Evolutionary conservation across 2,113 vertebrate genomes (phyloP).

Genomic region (Paramisgurnus dabryanus): DNA sequence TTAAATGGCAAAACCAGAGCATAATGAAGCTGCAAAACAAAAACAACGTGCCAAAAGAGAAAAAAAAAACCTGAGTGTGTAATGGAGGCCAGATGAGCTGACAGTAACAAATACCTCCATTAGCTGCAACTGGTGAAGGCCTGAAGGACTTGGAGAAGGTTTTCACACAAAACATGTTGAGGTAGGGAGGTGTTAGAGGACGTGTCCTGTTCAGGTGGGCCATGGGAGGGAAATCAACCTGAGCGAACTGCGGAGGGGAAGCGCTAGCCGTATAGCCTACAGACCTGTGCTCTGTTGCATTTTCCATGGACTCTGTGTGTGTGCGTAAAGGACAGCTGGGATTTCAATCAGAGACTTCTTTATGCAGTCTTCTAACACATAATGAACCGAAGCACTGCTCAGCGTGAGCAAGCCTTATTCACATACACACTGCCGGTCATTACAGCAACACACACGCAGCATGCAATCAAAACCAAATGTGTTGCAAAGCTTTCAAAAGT

Average conservation of each 20-base stretch:
- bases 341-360: constrained; percentile 70
- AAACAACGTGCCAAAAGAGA: constrained; percentile 21
- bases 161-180: not conserved
- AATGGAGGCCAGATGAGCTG: constrained; percentile 66
- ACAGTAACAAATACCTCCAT: constrained; percentile 50
- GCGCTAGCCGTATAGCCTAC: constrained; percentile 44
- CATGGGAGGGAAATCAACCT: constrained; percentile 28
- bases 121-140: constrained; percentile 49
- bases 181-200: not conserved
- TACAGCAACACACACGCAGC: constrained; percentile 35
- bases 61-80: constrained; percentile 18
- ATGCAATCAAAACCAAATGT: constrained; percentile 51
- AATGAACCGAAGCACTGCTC: constrained; percentile 70
- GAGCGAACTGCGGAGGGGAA: constrained; percentile 44
- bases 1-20: constrained; percentile 31
- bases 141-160: constrained; percentile 46
- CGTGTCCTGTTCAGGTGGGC: constrained; percentile 25
- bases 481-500: constrained; percentile 45
- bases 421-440: constrained; percentile 52
- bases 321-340: constrained; percentile 67
- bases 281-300: constrained; percentile 60
- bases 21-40: constrained; percentile 43
- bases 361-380: constrained; percentile 70
- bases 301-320: constrained; percentile 60
- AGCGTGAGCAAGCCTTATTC: constrained; percentile 64